Percentiles rank a stretch among this genome's conserved stretches.
Evolutionary conservation across 2,888 invertebrate genomes (phyloP).

Genomic region (Thalpophila matura): DNA sequence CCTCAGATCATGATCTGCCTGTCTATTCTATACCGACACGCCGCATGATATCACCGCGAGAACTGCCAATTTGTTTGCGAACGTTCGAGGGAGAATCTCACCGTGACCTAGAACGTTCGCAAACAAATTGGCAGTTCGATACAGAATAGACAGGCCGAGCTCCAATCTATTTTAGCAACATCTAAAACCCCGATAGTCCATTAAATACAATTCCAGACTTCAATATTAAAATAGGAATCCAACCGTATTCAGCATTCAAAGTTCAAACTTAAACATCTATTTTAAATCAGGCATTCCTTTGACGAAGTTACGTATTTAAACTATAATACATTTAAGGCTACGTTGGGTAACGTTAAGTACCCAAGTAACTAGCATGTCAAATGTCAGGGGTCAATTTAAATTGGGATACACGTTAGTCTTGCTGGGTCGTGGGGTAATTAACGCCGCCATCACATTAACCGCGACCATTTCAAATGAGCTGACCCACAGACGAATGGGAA

Average conservation of each 20-base stretch:
- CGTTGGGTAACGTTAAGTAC: conserved; percentile 12
- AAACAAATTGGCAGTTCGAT: no score
- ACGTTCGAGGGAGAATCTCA: no score
- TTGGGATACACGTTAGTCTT: conserved; percentile 55
- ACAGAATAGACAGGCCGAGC: no score
- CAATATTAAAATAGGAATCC: conserved; percentile 16
- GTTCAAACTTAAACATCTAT: background rate
- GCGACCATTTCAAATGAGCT: conserved; percentile 57
- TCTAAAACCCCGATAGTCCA: background rate
- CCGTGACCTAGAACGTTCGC: no score
- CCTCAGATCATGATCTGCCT: no score
- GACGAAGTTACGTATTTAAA: conserved; percentile 24
- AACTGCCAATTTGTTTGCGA: no score
- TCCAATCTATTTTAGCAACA: background rate
- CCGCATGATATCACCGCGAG: no score
- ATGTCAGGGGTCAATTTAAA: conserved; percentile 64
- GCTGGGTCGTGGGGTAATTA: conserved; percentile 63
- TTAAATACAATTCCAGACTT: conserved; percentile 4
- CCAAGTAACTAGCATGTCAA: conserved; percentile 47
- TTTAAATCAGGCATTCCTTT: conserved; percentile 31
- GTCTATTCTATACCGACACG: no score
- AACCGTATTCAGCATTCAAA: conserved; percentile 5
- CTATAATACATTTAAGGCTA: conserved; percentile 9
- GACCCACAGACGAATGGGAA: conserved; percentile 44
- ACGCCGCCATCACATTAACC: conserved; percentile 65